Base-by-base conservation (phyloP, 35 echinoderm and acorn worm genomes). In the Amphiura filiformis region DNA sequence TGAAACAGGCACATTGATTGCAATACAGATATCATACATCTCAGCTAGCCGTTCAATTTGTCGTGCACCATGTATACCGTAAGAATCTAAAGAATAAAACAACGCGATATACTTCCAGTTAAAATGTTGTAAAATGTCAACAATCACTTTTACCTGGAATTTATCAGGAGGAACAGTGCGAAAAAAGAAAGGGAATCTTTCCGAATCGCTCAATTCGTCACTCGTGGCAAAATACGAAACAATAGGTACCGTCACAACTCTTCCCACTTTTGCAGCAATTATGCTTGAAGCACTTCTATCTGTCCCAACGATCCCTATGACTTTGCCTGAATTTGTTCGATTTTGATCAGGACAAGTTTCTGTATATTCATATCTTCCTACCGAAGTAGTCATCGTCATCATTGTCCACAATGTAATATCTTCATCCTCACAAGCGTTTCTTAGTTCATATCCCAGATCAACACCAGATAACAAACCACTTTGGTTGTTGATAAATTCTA, bases 21-120 rank as follows among this genome's bases (percentile, higher is more conserved):
- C 96, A 7, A 98, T 75, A 36, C 96, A 98, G 40, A 98, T 92
- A 4, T 87, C 84, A 33, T 87, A 13, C 4, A 52, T 37, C 33
- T 85, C 79, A 32, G 93, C 87, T 36, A 92, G 80, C 37, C 75
- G 79, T 36, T 82, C 65, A 1, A 98, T 75, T 78, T 94, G 90
- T 39, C 85, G 89, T 23, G 87, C 61, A 5, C 84, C 84, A 34
- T 65, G 47, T 17, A 76, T 86, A 26, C 84, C 84, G 52, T 86
- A 86, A 14, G 57, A 39, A 39, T 86, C 84, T 36, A 70, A 38
- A 36, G 84, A 75, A 38, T 38, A 76, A 31, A 86, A 39, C 0
- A 86, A 34, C 3, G n/a, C 35, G 9, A 86, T 42, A 38, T 65
- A 64, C 12, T 86, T 86, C 84, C 84, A 86, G 32, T 86, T 26